Evolutionary conservation across 1,140 invertebrate genomes (phyloP), one percentile per base, ranked within the genome.

Genomic region (Calliphora vicina): DNA sequence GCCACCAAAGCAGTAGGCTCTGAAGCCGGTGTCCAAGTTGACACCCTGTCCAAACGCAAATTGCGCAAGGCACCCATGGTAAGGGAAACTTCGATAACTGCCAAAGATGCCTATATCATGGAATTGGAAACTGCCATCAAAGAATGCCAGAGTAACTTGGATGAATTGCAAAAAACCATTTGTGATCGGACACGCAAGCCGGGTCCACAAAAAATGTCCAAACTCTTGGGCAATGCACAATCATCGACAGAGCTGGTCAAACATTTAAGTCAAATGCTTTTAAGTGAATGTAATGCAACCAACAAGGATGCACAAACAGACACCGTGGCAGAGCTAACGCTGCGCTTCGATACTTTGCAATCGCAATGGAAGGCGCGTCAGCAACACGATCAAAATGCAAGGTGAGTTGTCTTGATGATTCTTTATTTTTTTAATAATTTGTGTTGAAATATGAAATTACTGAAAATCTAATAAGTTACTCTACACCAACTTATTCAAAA

Each of bases 81-180:
- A 83, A 91, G 92, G 29, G 91, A 94, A 82, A 92, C 92, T 8
- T 94, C 92, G 27, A 93, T 97, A 78, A 96, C 95, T 25, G 94
- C 95, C 0, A 94, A 95, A 87, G 96, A 96, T 88, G 96, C 95
- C 1, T 97, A 96, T 86, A 89, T 94, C 27, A 93, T 93, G 83
- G 96, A 97, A 88, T 87, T 97, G 13, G 91, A 93, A 20, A 92
- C 93, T 15, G 95, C 95, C 0, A 92, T 96, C 0, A 90, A 89
- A 3, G 94, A 95, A 85, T 94, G 93, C 86, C 90, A 90, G 61
- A 88, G 88, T 10, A 92, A 93, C 82, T 85, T 95, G 25, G 91
- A 93, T 20, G 88, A 91, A 2, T 87, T 95, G 20, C 92, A 94
- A 86, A 89, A 87, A 15, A 91, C 92, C 0, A 88, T 94, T 26